phyloP scores from a whole-genome alignment of 2,888 invertebrate species.

The Melanophora roralis region DNA sequence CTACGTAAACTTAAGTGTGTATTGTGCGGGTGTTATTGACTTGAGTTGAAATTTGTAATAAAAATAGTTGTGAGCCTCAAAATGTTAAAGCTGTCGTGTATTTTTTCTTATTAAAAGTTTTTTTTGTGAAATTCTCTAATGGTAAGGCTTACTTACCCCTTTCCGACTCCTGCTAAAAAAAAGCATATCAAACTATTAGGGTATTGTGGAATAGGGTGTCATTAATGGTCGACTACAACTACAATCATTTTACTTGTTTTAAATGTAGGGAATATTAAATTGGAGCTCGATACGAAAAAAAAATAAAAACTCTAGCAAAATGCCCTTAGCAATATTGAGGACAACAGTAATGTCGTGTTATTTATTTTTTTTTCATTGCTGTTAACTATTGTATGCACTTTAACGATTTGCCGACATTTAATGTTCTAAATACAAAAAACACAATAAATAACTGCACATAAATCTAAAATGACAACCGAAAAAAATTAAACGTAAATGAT shows the following conservation, averaged over 20 bases:
- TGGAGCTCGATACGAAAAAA: constrained; percentile 27
- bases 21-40: no score
- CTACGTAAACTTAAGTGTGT: no score
- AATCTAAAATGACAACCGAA: not conserved
- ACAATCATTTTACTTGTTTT: not conserved
- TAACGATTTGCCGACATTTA: not conserved
- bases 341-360: not conserved
- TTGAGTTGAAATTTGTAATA: no score
- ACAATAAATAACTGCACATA: not conserved
- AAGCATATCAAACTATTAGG: no score
- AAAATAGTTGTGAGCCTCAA: no score
- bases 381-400: not conserved
- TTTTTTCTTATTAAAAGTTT: no score
- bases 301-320: not conserved
- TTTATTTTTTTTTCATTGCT: not conserved
- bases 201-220: not conserved
- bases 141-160: no score
- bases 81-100: no score
- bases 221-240: not conserved
- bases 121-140: no score
- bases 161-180: no score
- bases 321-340: not conserved
- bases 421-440: not conserved
- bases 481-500: not conserved
- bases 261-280: constrained; percentile 10